Percentiles rank a stretch among this genome's conserved stretches.
Conservation (phyloP, 2,113 vertebrate species). For the Pundamilia nyererei region DNA sequence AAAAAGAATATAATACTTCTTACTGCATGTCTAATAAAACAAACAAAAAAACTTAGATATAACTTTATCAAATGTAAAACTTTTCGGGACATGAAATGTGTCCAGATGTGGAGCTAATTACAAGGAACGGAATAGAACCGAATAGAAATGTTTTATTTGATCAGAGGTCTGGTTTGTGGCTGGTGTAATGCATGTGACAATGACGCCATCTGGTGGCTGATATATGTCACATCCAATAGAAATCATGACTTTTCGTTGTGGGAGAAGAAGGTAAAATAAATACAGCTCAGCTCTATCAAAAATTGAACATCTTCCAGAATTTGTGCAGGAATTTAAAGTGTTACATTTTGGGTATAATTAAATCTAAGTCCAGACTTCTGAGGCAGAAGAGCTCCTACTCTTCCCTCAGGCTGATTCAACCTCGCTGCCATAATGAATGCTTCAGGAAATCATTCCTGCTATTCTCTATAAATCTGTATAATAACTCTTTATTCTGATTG, state of each 20-base stretch:
- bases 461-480: not conserved
- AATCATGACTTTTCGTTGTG: not conserved
- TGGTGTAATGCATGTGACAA: not conserved
- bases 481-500: not conserved
- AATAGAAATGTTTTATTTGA: not conserved
- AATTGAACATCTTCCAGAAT: not conserved
- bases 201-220: conserved; percentile 22
- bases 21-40: not conserved
- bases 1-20: not conserved
- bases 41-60: not conserved
- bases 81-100: not conserved
- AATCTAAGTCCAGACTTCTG: not conserved
- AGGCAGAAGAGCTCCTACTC: not conserved
- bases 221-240: not conserved
- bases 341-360: not conserved
- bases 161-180: not conserved
- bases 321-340: not conserved
- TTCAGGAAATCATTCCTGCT: not conserved
- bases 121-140: not conserved
- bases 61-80: not conserved
- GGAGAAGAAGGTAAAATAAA: not conserved
- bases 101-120: not conserved
- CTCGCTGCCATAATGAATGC: not conserved
- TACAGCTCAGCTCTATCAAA: not conserved
- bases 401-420: not conserved